phyloP scores from a whole-genome alignment of 2,888 invertebrate genomes.

The Schizaphis graminum region DNA sequence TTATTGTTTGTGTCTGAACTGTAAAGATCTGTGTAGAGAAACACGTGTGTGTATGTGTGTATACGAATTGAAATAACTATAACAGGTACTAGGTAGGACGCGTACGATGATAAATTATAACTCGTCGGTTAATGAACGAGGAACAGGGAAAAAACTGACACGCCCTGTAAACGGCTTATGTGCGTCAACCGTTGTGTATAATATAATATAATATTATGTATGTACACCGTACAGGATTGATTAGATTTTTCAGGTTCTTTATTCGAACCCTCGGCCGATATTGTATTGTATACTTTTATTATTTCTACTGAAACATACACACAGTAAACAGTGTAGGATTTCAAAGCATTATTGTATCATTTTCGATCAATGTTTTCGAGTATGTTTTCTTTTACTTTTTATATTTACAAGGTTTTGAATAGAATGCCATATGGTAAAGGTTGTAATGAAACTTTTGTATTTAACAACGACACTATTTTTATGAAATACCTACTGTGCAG shows the following conservation, averaged over 20 bases:
- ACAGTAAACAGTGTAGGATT: constrained; percentile 5
- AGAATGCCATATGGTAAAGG: neutral
- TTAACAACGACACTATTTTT: neutral
- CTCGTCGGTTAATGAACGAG: neutral
- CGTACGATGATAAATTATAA: neutral
- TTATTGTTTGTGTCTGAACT: neutral
- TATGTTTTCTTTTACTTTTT: neutral
- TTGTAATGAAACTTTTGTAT: neutral
- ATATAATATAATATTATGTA: neutral
- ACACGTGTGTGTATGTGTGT: neutral
- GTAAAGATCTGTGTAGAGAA: neutral
- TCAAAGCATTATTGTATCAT: constrained; percentile 18
- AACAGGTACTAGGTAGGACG: neutral
- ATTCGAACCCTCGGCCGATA: constrained; percentile 8
- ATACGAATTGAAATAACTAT: neutral
- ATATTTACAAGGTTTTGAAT: neutral
- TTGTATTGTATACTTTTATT: constrained; percentile 8
- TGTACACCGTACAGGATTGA: neutral
- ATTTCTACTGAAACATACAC: neutral
- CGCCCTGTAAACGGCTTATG: neutral
- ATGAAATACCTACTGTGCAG: neutral
- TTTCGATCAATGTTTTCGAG: constrained; percentile 9
- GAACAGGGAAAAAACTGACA: neutral
- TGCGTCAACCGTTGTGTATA: neutral
- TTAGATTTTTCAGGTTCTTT: constrained; percentile 7